These are phyloP conservation scores for Chrysoperla carnea DNA, from an alignment of 1,140 invertebrate genomes.

Conservation along the genomic window DNA sequence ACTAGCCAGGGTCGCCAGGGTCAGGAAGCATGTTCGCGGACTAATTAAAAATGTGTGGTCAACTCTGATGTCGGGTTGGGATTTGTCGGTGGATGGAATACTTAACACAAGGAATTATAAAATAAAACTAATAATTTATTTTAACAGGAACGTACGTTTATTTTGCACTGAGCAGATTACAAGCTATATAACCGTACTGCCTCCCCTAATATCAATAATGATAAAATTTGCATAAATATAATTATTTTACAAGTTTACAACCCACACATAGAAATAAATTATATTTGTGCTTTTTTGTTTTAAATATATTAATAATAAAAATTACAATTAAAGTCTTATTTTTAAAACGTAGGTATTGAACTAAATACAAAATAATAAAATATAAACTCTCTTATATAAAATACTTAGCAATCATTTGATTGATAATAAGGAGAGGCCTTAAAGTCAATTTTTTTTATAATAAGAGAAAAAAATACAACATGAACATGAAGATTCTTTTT, in stretches of 20 bases:
- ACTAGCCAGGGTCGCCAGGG: too few species aligned
- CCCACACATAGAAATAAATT: slow-evolving; percentile 14
- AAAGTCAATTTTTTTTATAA: slow-evolving; percentile 1
- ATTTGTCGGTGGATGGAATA: too few species aligned
- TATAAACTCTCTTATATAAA: background rate
- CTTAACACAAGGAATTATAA: too few species aligned
- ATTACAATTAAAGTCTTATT: background rate
- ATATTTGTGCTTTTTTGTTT: slow-evolving; percentile 4
- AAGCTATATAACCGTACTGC: slow-evolving; percentile 23
- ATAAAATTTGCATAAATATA: slow-evolving; percentile 8
- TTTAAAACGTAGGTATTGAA: background rate
- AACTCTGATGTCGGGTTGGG: too few species aligned
- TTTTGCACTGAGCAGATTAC: slow-evolving; percentile 22
- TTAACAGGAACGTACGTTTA: slow-evolving; percentile 25
- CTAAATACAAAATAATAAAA: background rate
- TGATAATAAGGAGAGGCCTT: background rate
- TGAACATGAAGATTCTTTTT: slow-evolving; percentile 10
- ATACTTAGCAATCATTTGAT: too few species aligned
- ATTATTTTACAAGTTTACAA: slow-evolving; percentile 5
- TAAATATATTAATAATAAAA: slow-evolving; percentile 3
- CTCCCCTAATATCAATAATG: slow-evolving; percentile 11
- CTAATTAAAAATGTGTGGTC: too few species aligned
- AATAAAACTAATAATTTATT: slow-evolving; percentile 5
- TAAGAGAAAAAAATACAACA: slow-evolving; percentile 10
- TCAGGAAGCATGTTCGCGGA: too few species aligned